Evolutionary conservation across 2,113 vertebrate genomes (phyloP), one percentile per base, ranked within the genome.

Genomic region (Cranoglanis bouderius): DNA sequence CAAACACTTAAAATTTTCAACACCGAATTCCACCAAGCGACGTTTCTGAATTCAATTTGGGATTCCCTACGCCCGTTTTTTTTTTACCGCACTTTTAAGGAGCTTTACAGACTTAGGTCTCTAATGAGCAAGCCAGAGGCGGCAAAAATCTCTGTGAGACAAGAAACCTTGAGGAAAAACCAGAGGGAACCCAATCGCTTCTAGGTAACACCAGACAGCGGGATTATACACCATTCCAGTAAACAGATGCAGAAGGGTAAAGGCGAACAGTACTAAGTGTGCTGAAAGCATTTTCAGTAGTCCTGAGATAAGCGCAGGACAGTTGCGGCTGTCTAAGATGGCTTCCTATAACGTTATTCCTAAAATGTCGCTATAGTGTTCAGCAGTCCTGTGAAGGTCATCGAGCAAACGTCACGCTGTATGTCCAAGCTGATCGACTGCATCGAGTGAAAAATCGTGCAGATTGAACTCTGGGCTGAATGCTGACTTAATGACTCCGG

Each of bases 101-200:
- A 14, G 26, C 75, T 78, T 49, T 78, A 78, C 75, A 78, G 26
- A 29, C 18, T 49, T 49, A 78, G 43, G 13, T n/a, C 12, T 2
- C 13, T 78, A 78, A 49, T 49, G 75, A 78, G 43, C 10, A 78
- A n/a, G 75, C 75, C 43, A 51, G 75, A 29, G 43, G 43, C 13
- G 7, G 51, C 4, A 51, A 49, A n/a, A 49, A 78, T 49, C 40
- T 78, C 43, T 49, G 1, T 0, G 38, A 75, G 72, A 75, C 72
- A 51, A 78, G 43, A 78, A 78, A 49, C 75, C 75, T 49, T 49
- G 75, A 49, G 75, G 75, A 49, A 49, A 74, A 74, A 74, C 19
- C 70, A 43, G 8, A 78, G 75, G 43, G 43, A 78, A 29, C 75
- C 13, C 10, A 24, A 19, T 72, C 16, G 38, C 32, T 19, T 72